These are phyloP conservation scores for Rhinogobio ventralis DNA, from an alignment of 2,797 vertebrate species.

Conservation along the genomic window DNA sequence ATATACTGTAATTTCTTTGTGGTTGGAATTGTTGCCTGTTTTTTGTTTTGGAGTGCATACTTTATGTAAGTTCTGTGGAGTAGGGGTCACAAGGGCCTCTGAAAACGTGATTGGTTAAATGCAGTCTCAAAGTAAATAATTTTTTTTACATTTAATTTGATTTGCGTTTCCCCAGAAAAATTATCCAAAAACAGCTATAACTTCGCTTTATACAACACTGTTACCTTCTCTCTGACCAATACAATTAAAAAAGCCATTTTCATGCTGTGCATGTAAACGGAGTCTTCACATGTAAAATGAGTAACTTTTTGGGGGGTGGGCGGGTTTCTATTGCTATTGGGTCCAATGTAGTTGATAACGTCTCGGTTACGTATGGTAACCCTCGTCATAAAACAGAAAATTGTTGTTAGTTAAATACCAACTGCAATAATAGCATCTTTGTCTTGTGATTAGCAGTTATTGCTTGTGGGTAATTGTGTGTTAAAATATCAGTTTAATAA, in stretches of 20 bases:
- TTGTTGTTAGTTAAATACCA: background rate
- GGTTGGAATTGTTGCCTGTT: background rate
- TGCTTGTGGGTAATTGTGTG: background rate
- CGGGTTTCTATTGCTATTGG: no score
- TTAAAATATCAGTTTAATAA: background rate
- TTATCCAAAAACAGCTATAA: background rate
- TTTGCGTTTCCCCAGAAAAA: background rate
- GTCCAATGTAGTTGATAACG: background rate
- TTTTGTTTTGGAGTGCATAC: background rate
- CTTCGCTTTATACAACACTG: background rate
- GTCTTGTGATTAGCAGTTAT: background rate
- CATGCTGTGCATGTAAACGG: no score
- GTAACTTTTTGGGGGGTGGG: no score
- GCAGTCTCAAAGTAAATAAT: background rate
- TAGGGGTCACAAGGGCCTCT: background rate
- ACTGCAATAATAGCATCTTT: background rate
- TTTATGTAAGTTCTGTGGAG: background rate
- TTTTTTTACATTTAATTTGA: background rate
- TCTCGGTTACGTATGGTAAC: no score
- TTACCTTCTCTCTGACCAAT: background rate
- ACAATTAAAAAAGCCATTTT: background rate
- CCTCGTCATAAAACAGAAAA: background rate
- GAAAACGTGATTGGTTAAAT: background rate
- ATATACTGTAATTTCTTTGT: background rate
- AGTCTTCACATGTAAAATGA: no score